Evolutionary conservation across 2,888 invertebrate genomes (phyloP), one percentile per base, ranked within the genome.

Genomic region (Psylliodes chrysocephalus): DNA sequence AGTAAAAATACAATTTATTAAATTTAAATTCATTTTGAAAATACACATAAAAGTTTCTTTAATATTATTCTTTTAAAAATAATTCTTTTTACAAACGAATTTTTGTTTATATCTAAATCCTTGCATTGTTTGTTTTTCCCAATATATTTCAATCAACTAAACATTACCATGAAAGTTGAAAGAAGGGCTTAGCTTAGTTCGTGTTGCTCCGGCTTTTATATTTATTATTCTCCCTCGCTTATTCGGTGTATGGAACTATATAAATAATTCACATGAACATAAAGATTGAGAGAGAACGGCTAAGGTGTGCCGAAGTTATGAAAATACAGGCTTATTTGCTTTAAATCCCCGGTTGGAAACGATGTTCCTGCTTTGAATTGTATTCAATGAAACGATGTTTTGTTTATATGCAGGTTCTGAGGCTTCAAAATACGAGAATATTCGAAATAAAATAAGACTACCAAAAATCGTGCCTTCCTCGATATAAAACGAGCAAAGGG

Each of bases 211-310:
- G 1, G 19, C 33, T 17, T 18, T 33, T 33, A 49, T 49, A 49
- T 49, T 49, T 49, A 49, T 51, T 51, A 51, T 51, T 51, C 30
- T 51, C n/a, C 30, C 14, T 1, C 46, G 46, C 30, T 51, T 51
- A 51, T 51, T 30, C 30, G 17, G 17, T 14, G 15, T 51, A 3
- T 30, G 30, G 28, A 30, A 28, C 2, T 49, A 49, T n/a, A 33
- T 51, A 51, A 51, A 51, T 51, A 51, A 51, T 51, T 33, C 51
- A 51, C 51, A 8, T 10, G 30, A 22, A 18, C 30, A 51, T 33
- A 33, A 51, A 33, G 51, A 51, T 47, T 12, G 19, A 5, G 22
- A 7, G 47, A 14, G 8, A 33, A 18, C 14, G n/a, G 51, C 28
- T 51, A 33, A 33, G 30, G 30, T 51, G 5, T 15, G 51, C 46